phyloP scores from a whole-genome alignment of 2,797 vertebrate species.

The Mormyrus proboscirostris region DNA sequence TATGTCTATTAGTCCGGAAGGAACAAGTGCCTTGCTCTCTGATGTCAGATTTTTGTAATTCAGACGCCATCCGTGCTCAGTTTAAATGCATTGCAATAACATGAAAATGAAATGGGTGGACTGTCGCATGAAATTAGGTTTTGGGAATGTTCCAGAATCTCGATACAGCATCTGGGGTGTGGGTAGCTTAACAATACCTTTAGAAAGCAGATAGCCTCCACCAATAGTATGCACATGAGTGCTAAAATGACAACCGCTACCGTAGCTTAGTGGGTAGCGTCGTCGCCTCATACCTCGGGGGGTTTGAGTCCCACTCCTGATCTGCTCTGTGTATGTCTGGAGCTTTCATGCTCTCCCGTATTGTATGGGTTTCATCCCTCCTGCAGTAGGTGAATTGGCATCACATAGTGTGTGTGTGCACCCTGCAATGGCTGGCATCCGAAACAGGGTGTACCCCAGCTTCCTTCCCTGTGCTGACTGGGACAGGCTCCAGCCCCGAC shows the following conservation, averaged over 20 bases:
- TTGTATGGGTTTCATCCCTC: neutral
- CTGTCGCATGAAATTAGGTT: slow-evolving; percentile 19
- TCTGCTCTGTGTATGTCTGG: neutral
- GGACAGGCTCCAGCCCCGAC: neutral
- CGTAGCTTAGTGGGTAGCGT: neutral
- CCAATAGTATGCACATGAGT: neutral
- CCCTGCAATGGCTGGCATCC: neutral
- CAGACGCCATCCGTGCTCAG: slow-evolving; percentile 20
- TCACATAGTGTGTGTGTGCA: neutral
- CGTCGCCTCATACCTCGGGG: neutral
- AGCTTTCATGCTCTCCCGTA: neutral
- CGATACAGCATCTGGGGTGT: neutral
- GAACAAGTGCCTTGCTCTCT: neutral
- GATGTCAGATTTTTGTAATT: slow-evolving; percentile 31
- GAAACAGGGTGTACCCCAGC: neutral
- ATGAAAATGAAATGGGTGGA: slow-evolving; percentile 23
- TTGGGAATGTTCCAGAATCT: slow-evolving; percentile 15
- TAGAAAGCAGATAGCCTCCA: neutral
- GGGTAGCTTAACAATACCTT: neutral
- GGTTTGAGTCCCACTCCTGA: neutral
- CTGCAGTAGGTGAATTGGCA: slow-evolving; percentile 1
- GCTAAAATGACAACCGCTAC: neutral
- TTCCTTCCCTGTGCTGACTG: neutral
- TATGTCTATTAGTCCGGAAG: neutral
- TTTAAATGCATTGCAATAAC: slow-evolving; percentile 29